Evolutionary conservation across 2,888 invertebrate species (phyloP).

Genomic region (Tiphia femorata): DNA sequence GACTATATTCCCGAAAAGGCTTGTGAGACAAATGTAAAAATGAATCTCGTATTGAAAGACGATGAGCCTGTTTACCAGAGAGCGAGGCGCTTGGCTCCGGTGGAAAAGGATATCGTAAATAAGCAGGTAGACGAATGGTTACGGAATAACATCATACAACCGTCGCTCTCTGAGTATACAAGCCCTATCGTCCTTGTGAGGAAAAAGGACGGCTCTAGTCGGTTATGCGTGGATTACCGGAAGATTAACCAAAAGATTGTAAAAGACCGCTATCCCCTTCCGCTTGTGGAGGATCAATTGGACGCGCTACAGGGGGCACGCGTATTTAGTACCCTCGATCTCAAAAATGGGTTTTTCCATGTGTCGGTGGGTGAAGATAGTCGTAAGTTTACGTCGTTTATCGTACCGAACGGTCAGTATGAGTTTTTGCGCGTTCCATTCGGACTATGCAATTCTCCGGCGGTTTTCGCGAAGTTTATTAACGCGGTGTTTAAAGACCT

Average conservation of each 20-base stretch:
- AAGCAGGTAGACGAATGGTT: too few relatives aligned
- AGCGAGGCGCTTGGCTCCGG: too few relatives aligned
- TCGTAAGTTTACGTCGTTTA: not conserved
- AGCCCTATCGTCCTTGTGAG: slow-evolving; percentile 1
- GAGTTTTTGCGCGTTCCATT: not conserved
- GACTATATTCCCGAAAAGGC: too few relatives aligned
- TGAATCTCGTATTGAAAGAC: too few relatives aligned
- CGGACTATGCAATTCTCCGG: not conserved
- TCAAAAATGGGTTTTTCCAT: too few relatives aligned
- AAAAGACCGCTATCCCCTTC: not conserved
- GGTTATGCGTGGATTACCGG: not conserved
- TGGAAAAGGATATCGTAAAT: too few relatives aligned
- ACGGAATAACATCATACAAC: slow-evolving; percentile 21
- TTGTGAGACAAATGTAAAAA: too few relatives aligned
- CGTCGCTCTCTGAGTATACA: slow-evolving; percentile 18
- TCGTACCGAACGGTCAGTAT: not conserved
- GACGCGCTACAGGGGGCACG: too few relatives aligned
- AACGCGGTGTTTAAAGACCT: not conserved
- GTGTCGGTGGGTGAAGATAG: not conserved
- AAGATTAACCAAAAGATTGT: too few relatives aligned
- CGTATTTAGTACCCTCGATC: too few relatives aligned
- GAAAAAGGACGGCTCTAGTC: not conserved
- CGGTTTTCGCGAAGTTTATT: not conserved
- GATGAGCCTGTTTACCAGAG: too few relatives aligned
- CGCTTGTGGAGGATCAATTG: not conserved